A percentile compares a stretch with the other conserved stretches of the same genome.
phyloP scores from a whole-genome alignment of 2,888 invertebrate species.

The Drosophila affinis region DNA sequence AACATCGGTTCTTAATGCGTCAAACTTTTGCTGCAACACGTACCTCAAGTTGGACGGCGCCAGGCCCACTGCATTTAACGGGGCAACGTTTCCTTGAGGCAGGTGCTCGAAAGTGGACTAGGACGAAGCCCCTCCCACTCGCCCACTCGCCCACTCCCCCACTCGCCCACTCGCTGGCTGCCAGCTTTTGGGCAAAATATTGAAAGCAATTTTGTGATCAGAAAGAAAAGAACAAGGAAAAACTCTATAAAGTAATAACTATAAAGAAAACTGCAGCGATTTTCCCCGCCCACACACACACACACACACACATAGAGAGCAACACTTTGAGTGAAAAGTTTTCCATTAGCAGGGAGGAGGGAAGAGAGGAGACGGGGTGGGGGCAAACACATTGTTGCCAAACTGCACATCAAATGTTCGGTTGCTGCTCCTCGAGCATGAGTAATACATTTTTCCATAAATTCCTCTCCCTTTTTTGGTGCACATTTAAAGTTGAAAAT shows the following conservation, averaged over 20 bases:
- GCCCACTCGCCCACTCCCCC: not conserved
- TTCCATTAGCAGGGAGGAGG: conserved; percentile 33
- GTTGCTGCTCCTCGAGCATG: conserved; percentile 14
- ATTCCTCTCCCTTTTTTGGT: conserved; percentile 18
- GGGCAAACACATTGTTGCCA: conserved; percentile 39
- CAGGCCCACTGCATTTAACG: conserved; percentile 55
- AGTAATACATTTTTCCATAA: conserved; percentile 33
- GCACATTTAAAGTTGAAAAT: conserved; percentile 72
- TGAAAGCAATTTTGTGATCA: conserved; percentile 77
- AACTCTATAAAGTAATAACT: conserved; percentile 76
- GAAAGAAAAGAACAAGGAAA: conserved; percentile 47
- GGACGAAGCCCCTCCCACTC: not conserved
- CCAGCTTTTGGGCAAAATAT: conserved; percentile 59
- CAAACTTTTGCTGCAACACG: conserved; percentile 76
- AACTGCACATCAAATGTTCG: conserved; percentile 44
- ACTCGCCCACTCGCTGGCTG: no score
- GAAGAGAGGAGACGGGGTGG: conserved; percentile 8
- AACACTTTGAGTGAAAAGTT: conserved; percentile 44
- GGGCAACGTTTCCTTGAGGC: conserved; percentile 35
- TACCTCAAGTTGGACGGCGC: conserved; percentile 61
- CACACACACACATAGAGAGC: conserved; percentile 13
- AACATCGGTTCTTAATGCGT: conserved; percentile 73
- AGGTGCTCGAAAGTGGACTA: conserved; percentile 63
- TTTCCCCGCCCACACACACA: conserved; percentile 42
- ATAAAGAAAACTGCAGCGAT: conserved; percentile 75